Evolutionary conservation across 1,140 invertebrate species (phyloP), one percentile per base, ranked within the genome.

Genomic region (Uloborus diversus): DNA sequence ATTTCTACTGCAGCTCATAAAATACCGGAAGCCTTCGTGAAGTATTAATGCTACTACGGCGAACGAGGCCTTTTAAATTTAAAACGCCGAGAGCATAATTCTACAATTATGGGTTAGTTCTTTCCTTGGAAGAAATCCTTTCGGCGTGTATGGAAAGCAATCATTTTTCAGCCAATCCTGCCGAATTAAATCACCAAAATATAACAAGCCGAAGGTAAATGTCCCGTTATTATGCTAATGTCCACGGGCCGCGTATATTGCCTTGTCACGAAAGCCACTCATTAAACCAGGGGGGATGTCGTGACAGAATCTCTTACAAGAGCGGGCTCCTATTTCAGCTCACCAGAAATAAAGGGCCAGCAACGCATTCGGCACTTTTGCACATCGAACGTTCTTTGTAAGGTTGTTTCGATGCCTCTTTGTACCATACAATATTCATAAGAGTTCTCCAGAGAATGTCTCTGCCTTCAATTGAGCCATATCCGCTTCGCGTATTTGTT

Each of bases 201-300:
- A 49, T 75, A 75, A 75, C 70, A 75, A 75, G 70, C 35, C 59
- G 20, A 35, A 56, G 35, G 30, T 64, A 75, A 75, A 75, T 64
- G 70, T 64, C 59, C 70, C 47, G 57, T 75, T 75, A 75, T 75
- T 75, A 75, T 75, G 70, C 70, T 75, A 75, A 75, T 75, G 64
- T 75, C 49, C 57, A 53, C 23, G 4, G 57, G 51, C 25, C 28
- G 42, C 47, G 68, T 42, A 49, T 75, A 75, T 75, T 62, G 47
- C 35, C 70, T 25, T 32, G 70, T 75, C 70, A 75, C 70, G 70
- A 33, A 32, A 75, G 27, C 27, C 28, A 13, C 57, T 75, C 70
- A 75, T 75, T 75, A 75, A 75, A 75, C 20, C n/a, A n/a, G n/a
- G n/a, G n/a, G 28, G 57, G 20, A n/a, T 23, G 13, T 75, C 70